Conservation (phyloP, 2,797 vertebrate genomes). For the Enteromius argenteus region DNA sequence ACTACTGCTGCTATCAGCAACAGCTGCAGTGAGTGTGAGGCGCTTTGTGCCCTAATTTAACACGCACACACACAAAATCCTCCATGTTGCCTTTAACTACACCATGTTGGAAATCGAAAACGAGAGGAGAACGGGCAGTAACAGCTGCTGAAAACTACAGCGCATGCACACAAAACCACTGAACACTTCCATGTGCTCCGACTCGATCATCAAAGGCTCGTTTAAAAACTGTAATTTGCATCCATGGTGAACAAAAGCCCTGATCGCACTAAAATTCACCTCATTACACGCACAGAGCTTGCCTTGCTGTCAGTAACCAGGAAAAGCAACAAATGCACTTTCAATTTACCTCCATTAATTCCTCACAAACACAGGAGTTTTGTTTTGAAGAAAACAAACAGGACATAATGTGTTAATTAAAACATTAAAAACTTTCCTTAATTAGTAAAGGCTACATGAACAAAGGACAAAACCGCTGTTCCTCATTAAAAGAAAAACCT, state of each 20-base stretch:
- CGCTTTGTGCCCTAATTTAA: constrained; percentile 44
- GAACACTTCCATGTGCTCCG: constrained; percentile 76
- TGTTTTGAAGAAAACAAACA: constrained; percentile 15
- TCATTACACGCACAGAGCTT: constrained; percentile 51
- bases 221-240: constrained; percentile 74
- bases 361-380: not conserved
- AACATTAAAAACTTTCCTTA: constrained; percentile 10
- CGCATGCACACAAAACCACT: constrained; percentile 50
- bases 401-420: constrained; percentile 13
- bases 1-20: constrained; percentile 23
- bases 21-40: constrained; percentile 31
- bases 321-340: constrained; percentile 37
- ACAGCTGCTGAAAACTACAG: constrained; percentile 63
- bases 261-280: constrained; percentile 63
- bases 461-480: constrained; percentile 36
- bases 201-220: constrained; percentile 74
- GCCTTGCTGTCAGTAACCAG: constrained; percentile 37
- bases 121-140: constrained; percentile 66
- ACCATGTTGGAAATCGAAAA: constrained; percentile 69
- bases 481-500: not conserved
- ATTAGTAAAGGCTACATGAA: constrained; percentile 34
- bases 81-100: constrained; percentile 47
- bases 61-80: constrained; percentile 46
- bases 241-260: constrained; percentile 69
- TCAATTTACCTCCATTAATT: constrained; percentile 4